Evolutionary conservation across 1,140 invertebrate genomes (phyloP), one percentile per base, ranked within the genome.

Genomic region (Vanessa tameamea): DNA sequence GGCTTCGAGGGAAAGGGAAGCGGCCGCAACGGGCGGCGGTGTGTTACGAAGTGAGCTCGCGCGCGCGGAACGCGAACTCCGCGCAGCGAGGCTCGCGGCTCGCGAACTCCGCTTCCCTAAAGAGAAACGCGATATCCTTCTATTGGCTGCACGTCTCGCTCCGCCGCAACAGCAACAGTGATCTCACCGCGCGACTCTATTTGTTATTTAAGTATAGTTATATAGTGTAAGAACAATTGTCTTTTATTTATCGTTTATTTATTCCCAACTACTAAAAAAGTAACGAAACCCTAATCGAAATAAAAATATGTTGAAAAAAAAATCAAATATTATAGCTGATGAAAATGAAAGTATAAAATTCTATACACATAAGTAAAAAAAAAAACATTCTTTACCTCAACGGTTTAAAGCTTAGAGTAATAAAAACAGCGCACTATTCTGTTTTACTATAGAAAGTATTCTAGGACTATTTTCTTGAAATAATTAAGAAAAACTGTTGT

Each of bases 121-220:
- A 92, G 98, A 99, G 91, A 99, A 99, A 88, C 97, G 98, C 84
- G 98, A 99, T 87, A 99, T 99, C 87, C 93, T 99, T 14, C 96
- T 98, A 93, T 94, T 98, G 78, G 98, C 97, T 78, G 96, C 96
- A 75, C 96, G 97, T 86, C 94, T 97, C 74, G 95, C 93, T 20
- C 88, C 87, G 51, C 84, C 88, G 59, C 84, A 85, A 78, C 85
- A 86, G 81, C 85, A 85, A 86, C 87, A 90, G 89, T 92, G 89
- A 92, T 91, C 90, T 92, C 90, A 89, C 80, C 77, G 80, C 82
- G 82, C 79, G 81, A 82, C 81, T 80, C 79, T 84, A 83, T 79
- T 88, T 88, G 86, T 90, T 90, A 88, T 88, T 90, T 90, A 90
- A 90, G 85, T 90, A 87, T 90, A 90, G 86, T 84, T 86, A 72